Conservation (phyloP, 2,797 vertebrate species). For the Tarsius wallacei region DNA sequence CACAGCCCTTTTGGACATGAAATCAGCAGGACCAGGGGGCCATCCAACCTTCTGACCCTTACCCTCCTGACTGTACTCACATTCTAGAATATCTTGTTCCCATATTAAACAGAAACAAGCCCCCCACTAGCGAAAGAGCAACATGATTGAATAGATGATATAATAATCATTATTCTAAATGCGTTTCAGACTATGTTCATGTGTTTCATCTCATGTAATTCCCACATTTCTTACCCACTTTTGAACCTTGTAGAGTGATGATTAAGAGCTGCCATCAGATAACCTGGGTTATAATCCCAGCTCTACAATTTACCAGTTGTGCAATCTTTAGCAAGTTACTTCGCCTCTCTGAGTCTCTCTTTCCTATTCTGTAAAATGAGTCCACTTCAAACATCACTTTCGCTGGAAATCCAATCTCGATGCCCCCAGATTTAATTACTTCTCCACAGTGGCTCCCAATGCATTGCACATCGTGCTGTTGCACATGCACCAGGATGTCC, state of each 20-base stretch:
- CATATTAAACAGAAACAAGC: conserved; percentile 36
- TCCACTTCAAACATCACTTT: background rate
- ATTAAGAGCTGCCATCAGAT: background rate
- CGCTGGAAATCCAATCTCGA: conserved; percentile 6
- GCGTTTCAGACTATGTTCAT: background rate
- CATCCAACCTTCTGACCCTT: background rate
- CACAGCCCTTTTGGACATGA: background rate
- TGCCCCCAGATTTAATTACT: background rate
- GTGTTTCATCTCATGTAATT: background rate
- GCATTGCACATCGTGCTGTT: background rate
- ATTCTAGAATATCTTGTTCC: background rate
- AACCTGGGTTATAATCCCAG: background rate
- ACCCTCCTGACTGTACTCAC: background rate
- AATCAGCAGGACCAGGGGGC: background rate
- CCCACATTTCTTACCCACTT: conserved; percentile 13
- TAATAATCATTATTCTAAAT: background rate
- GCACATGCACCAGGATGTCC: background rate
- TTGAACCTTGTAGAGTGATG: background rate
- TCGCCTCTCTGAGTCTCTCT: background rate
- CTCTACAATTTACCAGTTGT: background rate
- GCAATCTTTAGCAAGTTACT: background rate
- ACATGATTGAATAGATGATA: background rate
- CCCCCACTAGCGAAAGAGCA: background rate
- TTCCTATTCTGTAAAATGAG: conserved; percentile 52
- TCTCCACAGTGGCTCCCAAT: conserved; percentile 17